phyloP scores from a whole-genome alignment of 2,113 vertebrate genomes.

The Hydrolagus affinis region DNA sequence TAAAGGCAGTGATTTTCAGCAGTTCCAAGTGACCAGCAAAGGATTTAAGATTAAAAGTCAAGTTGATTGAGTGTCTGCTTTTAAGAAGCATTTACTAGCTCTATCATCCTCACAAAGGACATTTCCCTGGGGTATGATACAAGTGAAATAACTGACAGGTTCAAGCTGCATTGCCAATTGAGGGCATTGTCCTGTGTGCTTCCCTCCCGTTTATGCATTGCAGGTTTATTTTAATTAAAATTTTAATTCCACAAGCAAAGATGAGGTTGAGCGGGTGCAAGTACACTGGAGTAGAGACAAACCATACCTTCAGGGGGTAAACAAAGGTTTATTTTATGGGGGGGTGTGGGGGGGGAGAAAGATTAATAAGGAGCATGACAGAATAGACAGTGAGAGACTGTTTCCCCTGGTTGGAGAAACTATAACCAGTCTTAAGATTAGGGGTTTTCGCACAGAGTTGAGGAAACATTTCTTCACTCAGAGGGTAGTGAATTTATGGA shows the following conservation, averaged over 20 bases:
- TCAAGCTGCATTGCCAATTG: no score
- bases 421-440: no score
- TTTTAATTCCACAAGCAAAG: not conserved
- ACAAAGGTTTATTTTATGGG: no score
- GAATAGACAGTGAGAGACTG: no score
- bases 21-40: not conserved
- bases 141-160: not conserved
- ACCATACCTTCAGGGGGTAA: not conserved
- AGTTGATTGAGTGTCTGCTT: not conserved
- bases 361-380: no score
- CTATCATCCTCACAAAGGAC: not conserved
- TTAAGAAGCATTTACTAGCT: not conserved
- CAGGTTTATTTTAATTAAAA: slow-evolving; percentile 5
- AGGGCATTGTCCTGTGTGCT: not conserved
- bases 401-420: no score
- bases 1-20: not conserved
- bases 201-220: not conserved
- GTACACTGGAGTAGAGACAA: not conserved
- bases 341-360: no score
- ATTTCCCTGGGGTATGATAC: not conserved
- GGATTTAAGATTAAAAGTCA: not conserved
- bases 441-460: no score
- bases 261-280: not conserved
- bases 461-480: no score
- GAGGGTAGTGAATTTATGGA: no score